Evolutionary conservation across 2,888 invertebrate genomes (phyloP), one percentile per base, ranked within the genome.

Genomic region (Sussaba pulchella): DNA sequence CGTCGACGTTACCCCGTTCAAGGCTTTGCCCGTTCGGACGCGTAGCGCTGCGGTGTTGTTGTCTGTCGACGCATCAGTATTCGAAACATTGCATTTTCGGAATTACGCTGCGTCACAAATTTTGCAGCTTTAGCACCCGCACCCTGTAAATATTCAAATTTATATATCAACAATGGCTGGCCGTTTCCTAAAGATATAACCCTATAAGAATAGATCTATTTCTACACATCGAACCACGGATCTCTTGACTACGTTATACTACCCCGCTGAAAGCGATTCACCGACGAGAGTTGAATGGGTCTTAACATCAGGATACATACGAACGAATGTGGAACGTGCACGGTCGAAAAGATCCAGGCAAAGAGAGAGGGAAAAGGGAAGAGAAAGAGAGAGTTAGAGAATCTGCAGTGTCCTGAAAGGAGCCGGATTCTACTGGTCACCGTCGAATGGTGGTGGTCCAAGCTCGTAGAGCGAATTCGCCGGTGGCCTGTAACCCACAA

Each of bases 401-500:
- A 31, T 57, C 9, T 31, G 57, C 57, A 26, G 17, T 31, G 8
- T 26, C 5, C 17, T 31, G 45, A n/a, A n/a, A n/a, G 17, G 12
- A 19, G 21, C 41, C 41, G 17, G 39, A 47, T 21, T 21, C 57
- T 31, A 43, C 14, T 50, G 67, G 54, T 21, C 52, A 54, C 41
- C 67, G 26, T 10, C 9, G 24, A 54, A n/a, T n/a, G n/a, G n/a
- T 12, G 54, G 24, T 21, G 36, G 52, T 36, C 39, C 41, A 19
- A 39, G 41, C 31, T 61, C 61, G 19, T 17, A 3, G 36, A 21
- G 61, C 17, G 36, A n/a, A 14, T 21, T 21, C 19, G 43, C 26
- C 57, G 31, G 57, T 41, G 26, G 57, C 57, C 24, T 41, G 36
- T 69, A 69, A 24, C 54, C 26, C 39, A 17, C 24, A 21, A 52